These are phyloP conservation scores for Orthosia gothica DNA, from an alignment of 2,888 invertebrate genomes.

Conservation along the genomic window DNA sequence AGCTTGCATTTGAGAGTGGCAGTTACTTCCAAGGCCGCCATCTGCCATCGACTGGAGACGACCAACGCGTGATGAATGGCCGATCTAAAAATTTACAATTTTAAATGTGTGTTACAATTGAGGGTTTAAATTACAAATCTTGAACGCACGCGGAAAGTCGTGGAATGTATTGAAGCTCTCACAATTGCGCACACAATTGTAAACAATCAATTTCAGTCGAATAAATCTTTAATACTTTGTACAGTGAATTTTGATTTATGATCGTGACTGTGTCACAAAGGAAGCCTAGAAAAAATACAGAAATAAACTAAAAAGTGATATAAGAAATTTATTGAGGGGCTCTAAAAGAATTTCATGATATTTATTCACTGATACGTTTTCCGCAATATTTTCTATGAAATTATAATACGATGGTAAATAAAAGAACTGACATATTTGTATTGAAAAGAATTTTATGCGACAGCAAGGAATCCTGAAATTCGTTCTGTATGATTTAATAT, in stretches of 20 bases:
- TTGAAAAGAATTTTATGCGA: conserved; percentile 50
- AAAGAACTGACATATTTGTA: conserved; percentile 29
- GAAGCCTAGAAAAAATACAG: conserved; percentile 45
- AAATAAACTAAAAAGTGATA: conserved; percentile 36
- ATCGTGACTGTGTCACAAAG: conserved; percentile 63
- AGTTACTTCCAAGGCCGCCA: conserved; percentile 63
- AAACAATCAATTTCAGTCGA: conserved; percentile 75
- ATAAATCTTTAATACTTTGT: conserved; percentile 79
- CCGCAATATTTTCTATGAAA: conserved; percentile 38
- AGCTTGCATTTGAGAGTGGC: conserved; percentile 44
- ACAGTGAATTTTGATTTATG: conserved; percentile 66
- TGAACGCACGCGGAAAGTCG: conserved; percentile 73
- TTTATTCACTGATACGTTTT: conserved; percentile 35
- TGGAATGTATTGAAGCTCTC: conserved; percentile 76
- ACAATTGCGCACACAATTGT: conserved; percentile 69
- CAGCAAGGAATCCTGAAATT: conserved; percentile 13
- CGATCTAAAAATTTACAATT: conserved; percentile 82
- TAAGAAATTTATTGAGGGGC: conserved; percentile 42
- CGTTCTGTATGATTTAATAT: conserved; percentile 28
- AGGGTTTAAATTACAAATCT: conserved; percentile 82
- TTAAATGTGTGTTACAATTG: conserved; percentile 81
- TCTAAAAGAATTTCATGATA: conserved; percentile 27
- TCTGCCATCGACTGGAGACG: conserved; percentile 63
- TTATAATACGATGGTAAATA: conserved; percentile 30
- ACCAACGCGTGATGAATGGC: conserved; percentile 77